Percentiles rank a stretch among this genome's conserved stretches.
These are phyloP conservation scores for Xestia sexstrigata DNA, from an alignment of 2,888 invertebrate species.

Conservation along the genomic window DNA sequence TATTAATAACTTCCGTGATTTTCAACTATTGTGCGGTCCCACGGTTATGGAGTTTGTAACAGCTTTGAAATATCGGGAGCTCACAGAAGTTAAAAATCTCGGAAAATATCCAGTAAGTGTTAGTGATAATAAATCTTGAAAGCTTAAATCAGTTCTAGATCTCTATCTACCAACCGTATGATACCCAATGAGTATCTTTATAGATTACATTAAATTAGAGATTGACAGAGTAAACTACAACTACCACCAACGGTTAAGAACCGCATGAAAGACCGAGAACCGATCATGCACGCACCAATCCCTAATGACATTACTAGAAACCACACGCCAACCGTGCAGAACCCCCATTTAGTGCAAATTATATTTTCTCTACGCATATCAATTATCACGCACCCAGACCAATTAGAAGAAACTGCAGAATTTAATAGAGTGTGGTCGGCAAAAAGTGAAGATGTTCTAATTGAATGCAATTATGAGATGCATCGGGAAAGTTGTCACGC, in stretches of 20 bases:
- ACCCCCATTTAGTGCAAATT: conserved; percentile 35
- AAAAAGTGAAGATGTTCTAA: conserved; percentile 88
- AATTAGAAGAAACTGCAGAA: conserved; percentile 83
- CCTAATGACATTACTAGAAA: conserved; percentile 37
- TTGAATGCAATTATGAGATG: conserved; percentile 85
- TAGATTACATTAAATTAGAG: too few relatives aligned
- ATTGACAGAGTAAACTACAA: not conserved
- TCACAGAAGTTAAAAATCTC: too few relatives aligned
- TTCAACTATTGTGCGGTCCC: too few relatives aligned
- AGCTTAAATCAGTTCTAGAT: too few relatives aligned
- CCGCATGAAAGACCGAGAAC: not conserved
- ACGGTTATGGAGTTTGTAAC: too few relatives aligned
- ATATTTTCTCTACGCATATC: conserved; percentile 63
- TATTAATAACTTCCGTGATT: too few relatives aligned
- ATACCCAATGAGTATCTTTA: not conserved
- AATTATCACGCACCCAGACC: conserved; percentile 64
- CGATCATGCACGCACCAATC: conserved; percentile 21
- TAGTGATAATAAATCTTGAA: too few relatives aligned
- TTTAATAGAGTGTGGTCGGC: conserved; percentile 86
- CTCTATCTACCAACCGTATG: not conserved
- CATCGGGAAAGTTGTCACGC: conserved; percentile 86
- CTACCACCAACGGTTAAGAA: not conserved
- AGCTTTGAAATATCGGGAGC: too few relatives aligned
- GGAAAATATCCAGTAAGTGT: too few relatives aligned
- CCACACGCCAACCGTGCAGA: conserved; percentile 44